Percentiles rank a stretch among this genome's conserved stretches.
These are phyloP conservation scores for Lacanobia oleracea DNA, from an alignment of 2,888 invertebrate species.

Conservation along the genomic window DNA sequence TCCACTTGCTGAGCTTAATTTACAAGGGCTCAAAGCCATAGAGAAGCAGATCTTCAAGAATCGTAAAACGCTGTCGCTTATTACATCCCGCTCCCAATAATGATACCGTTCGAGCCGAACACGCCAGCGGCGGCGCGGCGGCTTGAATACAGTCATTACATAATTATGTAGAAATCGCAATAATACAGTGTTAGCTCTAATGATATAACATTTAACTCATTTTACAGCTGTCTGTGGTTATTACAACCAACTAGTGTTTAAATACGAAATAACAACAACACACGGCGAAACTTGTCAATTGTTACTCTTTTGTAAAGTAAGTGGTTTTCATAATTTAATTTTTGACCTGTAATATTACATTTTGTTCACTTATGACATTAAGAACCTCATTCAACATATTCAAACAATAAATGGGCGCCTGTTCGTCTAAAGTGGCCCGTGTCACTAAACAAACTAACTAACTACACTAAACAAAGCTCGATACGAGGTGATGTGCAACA, in stretches of 20 bases:
- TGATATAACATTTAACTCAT: conserved; percentile 1
- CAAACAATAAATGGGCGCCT: not conserved
- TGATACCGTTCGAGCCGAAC: conserved; percentile 10
- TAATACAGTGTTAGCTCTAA: not conserved
- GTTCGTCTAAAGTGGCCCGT: not conserved
- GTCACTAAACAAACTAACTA: not conserved
- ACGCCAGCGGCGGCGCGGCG: conserved; percentile 10
- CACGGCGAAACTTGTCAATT: not conserved
- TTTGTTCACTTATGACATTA: not conserved
- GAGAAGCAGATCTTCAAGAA: not conserved
- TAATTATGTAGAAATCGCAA: conserved; percentile 5
- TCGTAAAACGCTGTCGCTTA: not conserved
- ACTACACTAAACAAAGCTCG: no score
- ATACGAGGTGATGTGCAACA: conserved; percentile 47
- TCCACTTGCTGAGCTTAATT: not conserved
- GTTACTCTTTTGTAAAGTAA: not conserved
- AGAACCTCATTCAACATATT: not conserved
- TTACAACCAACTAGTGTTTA: not conserved
- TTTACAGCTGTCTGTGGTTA: conserved; percentile 5
- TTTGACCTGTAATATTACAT: not conserved
- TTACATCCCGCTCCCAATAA: conserved; percentile 5
- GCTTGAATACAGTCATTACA: conserved; percentile 9
- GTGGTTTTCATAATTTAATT: not conserved
- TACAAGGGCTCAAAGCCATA: not conserved
- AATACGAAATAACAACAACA: not conserved